Conservation (phyloP, 2,888 invertebrate species). For the Chrysina gloriosa region DNA sequence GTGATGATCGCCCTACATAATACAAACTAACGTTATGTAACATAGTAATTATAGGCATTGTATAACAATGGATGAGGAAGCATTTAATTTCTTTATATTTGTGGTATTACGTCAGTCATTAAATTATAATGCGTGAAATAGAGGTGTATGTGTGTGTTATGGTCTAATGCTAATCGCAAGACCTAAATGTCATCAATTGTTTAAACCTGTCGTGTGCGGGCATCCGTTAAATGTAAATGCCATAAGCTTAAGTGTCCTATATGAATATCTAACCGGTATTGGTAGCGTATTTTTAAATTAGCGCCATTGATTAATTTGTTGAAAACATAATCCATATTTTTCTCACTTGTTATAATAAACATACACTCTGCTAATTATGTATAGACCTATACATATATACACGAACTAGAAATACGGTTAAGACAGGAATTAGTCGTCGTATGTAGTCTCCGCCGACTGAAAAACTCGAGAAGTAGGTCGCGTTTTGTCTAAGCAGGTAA, state of each 20-base stretch:
- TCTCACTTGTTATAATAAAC: constrained; percentile 7
- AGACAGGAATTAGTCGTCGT: neutral
- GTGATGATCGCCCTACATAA: too few species aligned
- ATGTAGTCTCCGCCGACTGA: neutral
- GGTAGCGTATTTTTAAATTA: constrained; percentile 17
- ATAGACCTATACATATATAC: too few species aligned
- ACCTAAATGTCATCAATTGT: too few species aligned
- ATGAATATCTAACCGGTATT: constrained; percentile 13
- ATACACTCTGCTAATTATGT: neutral
- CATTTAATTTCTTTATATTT: too few species aligned
- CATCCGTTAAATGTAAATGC: constrained; percentile 29
- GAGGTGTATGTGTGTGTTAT: too few species aligned
- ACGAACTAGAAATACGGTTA: too few species aligned
- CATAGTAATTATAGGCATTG: too few species aligned
- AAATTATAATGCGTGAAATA: too few species aligned
- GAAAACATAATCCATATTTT: neutral
- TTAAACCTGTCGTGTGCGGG: neutral
- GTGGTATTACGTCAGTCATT: too few species aligned
- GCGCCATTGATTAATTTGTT: constrained; percentile 25
- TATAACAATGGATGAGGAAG: too few species aligned
- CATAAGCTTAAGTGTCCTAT: constrained; percentile 3
- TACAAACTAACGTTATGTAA: too few species aligned
- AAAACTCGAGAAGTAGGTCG: constrained; percentile 12
- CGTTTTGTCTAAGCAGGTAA: constrained; percentile 18
- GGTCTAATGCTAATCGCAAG: too few species aligned